Evolutionary conservation across 2,797 vertebrate species (phyloP), one percentile per base, ranked within the genome.

Genomic region (Pipistrellus kuhlii): DNA sequence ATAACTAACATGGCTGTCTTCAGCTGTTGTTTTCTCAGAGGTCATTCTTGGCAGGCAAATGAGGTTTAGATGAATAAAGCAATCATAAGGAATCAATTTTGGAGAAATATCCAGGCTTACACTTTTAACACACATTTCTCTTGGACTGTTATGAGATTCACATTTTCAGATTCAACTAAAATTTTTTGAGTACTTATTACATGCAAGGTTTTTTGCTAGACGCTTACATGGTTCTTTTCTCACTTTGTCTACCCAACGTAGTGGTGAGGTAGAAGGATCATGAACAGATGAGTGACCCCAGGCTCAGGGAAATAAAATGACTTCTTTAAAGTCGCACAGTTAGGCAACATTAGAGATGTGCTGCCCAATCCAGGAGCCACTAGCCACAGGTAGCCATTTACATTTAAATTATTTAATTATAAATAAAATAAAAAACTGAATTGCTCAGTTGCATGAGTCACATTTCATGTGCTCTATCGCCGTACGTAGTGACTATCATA

Each of bases 21-120:
- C 14, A 87, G 81, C 10, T 17, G 20, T 94, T 27, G 0, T 85
- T 91, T 90, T 91, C 57, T 91, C 72, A 48, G 35, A 86, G 94
- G 86, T 75, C 90, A 93, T 82, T 95, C 25, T 94, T 95, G 86
- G 93, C 90, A 92, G 84, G 38, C 51, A 82, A 88, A 41, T 73
- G 20, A 89, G n/a, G 30, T 77, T 82, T 71, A 68, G 85, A 90
- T 88, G 64, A 86, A 80, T 53, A 80, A 85, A 94, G 6, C 18
- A 27, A 94, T 91, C 83, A 89, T 64, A 93, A 92, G 82, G 82
- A 93, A 93, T 90, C 88, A 91, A 86, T 92, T 95, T 77, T 46
- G 30, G 48, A 89, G 82, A 73, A 96, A 91, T 82, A 77, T 57
- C 20, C 53, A 83, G 88, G 82, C 88, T 83, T 90, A 59, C 53